Conservation (phyloP, 2,113 vertebrate species). For the Periophthalmodon schlosseri region DNA sequence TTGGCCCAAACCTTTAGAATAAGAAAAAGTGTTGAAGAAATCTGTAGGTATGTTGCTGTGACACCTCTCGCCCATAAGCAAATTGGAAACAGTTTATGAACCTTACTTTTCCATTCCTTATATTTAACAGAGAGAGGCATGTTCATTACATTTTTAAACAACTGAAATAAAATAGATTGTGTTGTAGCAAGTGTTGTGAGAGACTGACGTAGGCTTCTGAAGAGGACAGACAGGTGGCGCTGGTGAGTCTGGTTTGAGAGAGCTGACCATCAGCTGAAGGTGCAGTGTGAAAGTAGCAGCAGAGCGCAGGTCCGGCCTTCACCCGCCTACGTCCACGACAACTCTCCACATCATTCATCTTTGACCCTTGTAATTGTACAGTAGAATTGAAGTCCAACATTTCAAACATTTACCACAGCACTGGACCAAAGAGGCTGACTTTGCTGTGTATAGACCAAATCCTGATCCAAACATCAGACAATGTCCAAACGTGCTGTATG, state of each 20-base stretch:
- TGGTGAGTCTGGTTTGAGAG: neutral
- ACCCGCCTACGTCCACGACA: neutral
- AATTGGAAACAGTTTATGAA: neutral
- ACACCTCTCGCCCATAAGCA: neutral
- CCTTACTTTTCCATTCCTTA: neutral
- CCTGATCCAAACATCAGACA: neutral
- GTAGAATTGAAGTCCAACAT: neutral
- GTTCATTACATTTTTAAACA: neutral
- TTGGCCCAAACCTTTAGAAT: neutral
- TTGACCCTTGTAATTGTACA: no score
- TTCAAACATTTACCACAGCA: neutral
- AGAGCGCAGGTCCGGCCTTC: neutral
- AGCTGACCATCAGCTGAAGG: neutral
- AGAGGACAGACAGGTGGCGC: neutral
- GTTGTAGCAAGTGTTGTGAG: no score
- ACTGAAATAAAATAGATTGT: neutral
- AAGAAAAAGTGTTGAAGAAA: neutral
- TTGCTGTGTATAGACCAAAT: neutral
- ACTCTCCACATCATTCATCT: no score
- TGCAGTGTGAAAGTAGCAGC: conserved; percentile 3
- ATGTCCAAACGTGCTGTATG: neutral
- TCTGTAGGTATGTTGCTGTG: no score
- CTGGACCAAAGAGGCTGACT: neutral
- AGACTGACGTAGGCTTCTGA: neutral
- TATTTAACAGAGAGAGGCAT: neutral